Evolutionary conservation across 1,140 invertebrate species (phyloP).

Genomic region (Anastatus disparis): DNA sequence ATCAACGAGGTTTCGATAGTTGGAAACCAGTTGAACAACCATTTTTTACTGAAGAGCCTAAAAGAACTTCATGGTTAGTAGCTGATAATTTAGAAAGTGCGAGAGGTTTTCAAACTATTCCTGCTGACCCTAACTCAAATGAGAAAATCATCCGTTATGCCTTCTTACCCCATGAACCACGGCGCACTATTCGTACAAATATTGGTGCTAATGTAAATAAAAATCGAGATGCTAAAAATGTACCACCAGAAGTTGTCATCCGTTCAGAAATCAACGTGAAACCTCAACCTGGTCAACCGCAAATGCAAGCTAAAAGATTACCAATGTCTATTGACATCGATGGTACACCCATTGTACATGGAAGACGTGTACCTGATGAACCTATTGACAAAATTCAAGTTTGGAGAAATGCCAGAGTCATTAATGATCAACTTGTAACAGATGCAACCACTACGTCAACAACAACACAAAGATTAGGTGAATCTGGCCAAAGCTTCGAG

Average conservation of each 20-base stretch:
- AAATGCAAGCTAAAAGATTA: constrained; percentile 41
- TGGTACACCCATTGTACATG: constrained; percentile 82
- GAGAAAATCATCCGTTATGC: constrained; percentile 39
- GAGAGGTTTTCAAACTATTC: constrained; percentile 6
- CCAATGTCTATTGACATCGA: constrained; percentile 70
- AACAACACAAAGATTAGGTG: not conserved
- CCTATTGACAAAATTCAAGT: constrained; percentile 80
- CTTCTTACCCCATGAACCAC: constrained; percentile 53
- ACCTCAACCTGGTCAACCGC: constrained; percentile 49
- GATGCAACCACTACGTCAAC: not conserved
- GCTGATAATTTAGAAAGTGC: not conserved
- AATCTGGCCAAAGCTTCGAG: constrained; percentile 53
- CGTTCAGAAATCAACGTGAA: constrained; percentile 69
- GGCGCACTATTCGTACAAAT: constrained; percentile 58
- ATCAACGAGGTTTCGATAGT: not conserved
- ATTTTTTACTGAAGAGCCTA: not conserved
- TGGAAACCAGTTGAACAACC: constrained; percentile 21
- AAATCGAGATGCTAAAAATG: constrained; percentile 58
- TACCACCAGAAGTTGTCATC: constrained; percentile 76
- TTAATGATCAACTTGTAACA: constrained; percentile 81
- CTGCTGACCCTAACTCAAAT: constrained; percentile 6
- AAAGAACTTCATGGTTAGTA: constrained; percentile 6
- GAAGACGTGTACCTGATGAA: constrained; percentile 83
- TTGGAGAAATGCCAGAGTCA: constrained; percentile 87
- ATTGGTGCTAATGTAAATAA: constrained; percentile 60